Base-by-base conservation (phyloP, 2,797 vertebrate genomes). In the Microctenopoma lineatum region DNA sequence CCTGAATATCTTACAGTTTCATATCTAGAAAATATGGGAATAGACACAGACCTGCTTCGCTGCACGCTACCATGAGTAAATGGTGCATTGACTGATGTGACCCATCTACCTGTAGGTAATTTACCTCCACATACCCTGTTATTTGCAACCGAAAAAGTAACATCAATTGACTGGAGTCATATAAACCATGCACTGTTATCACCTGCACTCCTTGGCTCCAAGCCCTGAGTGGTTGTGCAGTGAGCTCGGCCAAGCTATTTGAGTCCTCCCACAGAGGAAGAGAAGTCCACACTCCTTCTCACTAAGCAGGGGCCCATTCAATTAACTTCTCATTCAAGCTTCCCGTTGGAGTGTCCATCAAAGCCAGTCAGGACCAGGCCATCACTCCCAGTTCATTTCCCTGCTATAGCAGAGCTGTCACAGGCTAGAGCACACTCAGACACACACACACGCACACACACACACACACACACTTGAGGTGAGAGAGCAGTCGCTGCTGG, bases 311-410 rank as follows among this genome's bases (percentile, higher is more conserved):
- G 18, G 77, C 64, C 70, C 55, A 68, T 86, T 87, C 82, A 83
- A 84, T 88, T 87, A 90, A 80, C 83, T 75, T 79, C 81, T 79
- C 64, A 76, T 79, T 83, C 72, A 73, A 79, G 77, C 64, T 59
- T 86, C 66, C 73, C 69, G 87, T 88, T 90, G 90, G 57, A 77
- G 77, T 41, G 65, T 83, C 87, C 56, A 81, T 89, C 86, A 87
- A 76, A 77, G 51, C 62, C 69, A 75, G 80, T 48, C 62, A 78
- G 81, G 70, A 81, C 67, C 59, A 73, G 80, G 61, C 58, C 70
- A 62, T 83, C 75, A 72, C 47, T 52, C 53, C 27, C 48, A 18
- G 59, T 77, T 45, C 56, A 45, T 57, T 76, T 67, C 45, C 45
- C 34, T 53, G 4, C 1, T 67, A 72, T 52, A 65, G 68, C 70